Percentiles rank a stretch among this genome's conserved stretches.
Evolutionary conservation across 1,140 invertebrate species (phyloP).

Genomic region (Ceratosolen solmsi): DNA sequence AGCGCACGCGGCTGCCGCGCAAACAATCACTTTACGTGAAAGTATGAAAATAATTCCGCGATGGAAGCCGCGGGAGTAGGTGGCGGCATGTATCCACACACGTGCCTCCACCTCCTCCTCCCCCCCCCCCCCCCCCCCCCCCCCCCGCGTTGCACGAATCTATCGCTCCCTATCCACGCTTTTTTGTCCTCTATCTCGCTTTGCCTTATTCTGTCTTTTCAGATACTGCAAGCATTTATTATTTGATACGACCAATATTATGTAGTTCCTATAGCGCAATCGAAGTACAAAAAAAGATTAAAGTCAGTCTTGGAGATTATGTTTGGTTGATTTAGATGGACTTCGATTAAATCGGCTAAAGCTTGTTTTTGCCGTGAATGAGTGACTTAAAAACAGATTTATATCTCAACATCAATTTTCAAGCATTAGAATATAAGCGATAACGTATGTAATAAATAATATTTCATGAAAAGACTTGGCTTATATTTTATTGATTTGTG

Average conservation of each 20-base stretch:
- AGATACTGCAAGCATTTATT: not conserved
- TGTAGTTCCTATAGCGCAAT: not conserved
- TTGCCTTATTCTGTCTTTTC: not conserved
- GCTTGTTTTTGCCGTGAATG: not conserved
- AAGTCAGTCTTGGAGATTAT: slow-evolving; percentile 12
- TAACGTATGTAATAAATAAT: slow-evolving; percentile 3
- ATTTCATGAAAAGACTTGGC: not conserved
- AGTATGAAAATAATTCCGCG: slow-evolving; percentile 71
- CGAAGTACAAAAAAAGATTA: not conserved
- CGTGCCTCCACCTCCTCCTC: not conserved
- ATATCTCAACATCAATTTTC: slow-evolving; percentile 23
- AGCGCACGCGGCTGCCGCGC: slow-evolving; percentile 65
- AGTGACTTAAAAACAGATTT: slow-evolving; percentile 19
- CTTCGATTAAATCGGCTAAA: not conserved
- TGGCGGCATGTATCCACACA: not conserved
- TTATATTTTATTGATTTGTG: slow-evolving; percentile 8
- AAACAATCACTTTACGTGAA: slow-evolving; percentile 73
- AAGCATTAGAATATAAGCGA: slow-evolving; percentile 7
- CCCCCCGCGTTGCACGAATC: not conserved
- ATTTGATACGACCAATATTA: not conserved
- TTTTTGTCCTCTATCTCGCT: not conserved
- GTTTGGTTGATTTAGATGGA: not conserved
- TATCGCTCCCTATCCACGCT: not conserved
- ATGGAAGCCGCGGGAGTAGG: slow-evolving; percentile 55
- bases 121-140: not conserved